Evolutionary conservation across 2,113 vertebrate species (phyloP).

Genomic region (Gadus macrocephalus): DNA sequence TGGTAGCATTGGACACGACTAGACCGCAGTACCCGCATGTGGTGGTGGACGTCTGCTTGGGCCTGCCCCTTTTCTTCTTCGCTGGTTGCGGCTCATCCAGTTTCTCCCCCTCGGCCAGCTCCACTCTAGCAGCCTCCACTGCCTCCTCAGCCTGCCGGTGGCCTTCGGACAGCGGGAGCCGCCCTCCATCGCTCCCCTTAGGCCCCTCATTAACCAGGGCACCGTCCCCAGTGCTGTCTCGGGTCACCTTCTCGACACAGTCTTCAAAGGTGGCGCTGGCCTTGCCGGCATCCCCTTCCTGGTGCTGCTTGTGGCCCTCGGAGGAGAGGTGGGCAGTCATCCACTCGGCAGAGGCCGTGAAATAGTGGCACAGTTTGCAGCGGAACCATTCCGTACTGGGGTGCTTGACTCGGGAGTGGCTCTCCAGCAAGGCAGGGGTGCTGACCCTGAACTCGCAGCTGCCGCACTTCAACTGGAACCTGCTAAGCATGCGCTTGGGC

Average conservation of each 20-base stretch:
- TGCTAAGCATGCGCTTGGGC: conserved; percentile 66
- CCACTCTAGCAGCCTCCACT: conserved; percentile 22
- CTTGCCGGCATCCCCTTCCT: conserved; percentile 75
- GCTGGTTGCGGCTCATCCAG: conserved; percentile 41
- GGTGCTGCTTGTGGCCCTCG: conserved; percentile 79
- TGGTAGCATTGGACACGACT: conserved; percentile 90
- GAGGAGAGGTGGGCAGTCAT: conserved; percentile 89
- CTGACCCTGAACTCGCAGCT: conserved; percentile 87
- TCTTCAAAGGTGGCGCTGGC: conserved; percentile 75
- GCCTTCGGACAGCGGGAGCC: background rate
- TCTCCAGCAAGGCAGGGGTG: conserved; percentile 80
- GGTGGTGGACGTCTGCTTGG: conserved; percentile 77
- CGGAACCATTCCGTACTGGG: conserved; percentile 80
- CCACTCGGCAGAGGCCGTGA: conserved; percentile 82
- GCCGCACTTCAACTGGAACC: conserved; percentile 82
- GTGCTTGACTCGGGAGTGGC: conserved; percentile 82
- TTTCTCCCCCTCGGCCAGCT: conserved; percentile 38
- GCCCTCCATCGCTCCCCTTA: conserved; percentile 7
- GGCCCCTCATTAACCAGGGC: background rate
- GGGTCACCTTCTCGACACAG: conserved; percentile 80
- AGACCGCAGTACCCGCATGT: conserved; percentile 90
- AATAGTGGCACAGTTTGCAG: conserved; percentile 86
- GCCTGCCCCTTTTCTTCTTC: conserved; percentile 77
- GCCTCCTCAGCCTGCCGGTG: conserved; percentile 31
- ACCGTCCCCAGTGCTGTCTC: conserved; percentile 35